Percentiles rank a stretch among this genome's conserved stretches.
Evolutionary conservation across 2,797 vertebrate species (phyloP).

Genomic region (Lemur catta): DNA sequence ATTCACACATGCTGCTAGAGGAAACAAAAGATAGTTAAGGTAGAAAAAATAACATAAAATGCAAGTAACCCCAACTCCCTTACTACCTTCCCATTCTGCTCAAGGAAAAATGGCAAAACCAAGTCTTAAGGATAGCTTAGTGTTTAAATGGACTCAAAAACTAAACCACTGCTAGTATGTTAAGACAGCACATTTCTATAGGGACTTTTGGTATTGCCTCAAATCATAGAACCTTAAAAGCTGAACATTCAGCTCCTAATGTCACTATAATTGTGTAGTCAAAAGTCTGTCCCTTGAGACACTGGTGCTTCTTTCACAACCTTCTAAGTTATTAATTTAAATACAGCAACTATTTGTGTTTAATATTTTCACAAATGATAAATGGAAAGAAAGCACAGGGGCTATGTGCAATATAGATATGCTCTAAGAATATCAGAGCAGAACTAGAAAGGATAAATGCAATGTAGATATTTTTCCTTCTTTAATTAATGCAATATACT

Average conservation of each 20-base stretch:
- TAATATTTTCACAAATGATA: background rate
- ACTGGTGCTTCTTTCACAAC: background rate
- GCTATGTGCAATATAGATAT: background rate
- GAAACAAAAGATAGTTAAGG: background rate
- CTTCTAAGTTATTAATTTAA: background rate
- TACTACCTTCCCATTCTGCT: background rate
- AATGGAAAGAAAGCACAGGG: background rate
- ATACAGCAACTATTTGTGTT: background rate
- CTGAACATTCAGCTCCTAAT: background rate
- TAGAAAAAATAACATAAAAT: background rate
- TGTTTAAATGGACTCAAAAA: background rate
- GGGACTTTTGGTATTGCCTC: background rate
- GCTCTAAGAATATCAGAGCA: background rate
- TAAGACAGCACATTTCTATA: background rate
- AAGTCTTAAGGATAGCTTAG: background rate
- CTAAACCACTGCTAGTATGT: background rate
- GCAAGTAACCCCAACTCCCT: background rate
- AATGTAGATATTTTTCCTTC: background rate
- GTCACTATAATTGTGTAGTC: background rate
- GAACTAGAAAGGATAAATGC: background rate
- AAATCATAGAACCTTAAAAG: background rate
- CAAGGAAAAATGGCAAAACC: slow-evolving; percentile 1
- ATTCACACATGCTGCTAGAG: background rate
- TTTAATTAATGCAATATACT: slow-evolving; percentile 6
- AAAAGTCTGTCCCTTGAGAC: background rate